These are phyloP conservation scores for Sturnus vulgaris DNA, from an alignment of 2,113 vertebrate species.

Conservation along the genomic window DNA sequence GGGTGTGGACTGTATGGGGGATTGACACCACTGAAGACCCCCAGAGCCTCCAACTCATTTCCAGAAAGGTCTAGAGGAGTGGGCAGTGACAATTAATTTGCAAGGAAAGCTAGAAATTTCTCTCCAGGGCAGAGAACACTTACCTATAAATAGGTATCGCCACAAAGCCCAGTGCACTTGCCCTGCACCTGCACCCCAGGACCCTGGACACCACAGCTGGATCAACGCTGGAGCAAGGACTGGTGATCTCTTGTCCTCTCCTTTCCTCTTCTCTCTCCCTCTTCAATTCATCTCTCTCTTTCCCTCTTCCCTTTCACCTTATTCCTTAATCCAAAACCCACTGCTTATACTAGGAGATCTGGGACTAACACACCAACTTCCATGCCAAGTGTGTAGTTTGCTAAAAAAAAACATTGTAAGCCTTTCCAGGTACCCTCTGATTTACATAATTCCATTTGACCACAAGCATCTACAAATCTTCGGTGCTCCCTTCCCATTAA, in stretches of 20 bases:
- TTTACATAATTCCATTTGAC: fast-evolving
- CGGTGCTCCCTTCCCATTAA: not conserved
- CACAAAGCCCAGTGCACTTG: not conserved
- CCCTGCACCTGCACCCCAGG: not conserved
- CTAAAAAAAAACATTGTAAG: not conserved
- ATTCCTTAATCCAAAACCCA: not conserved
- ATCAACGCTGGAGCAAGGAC: not conserved
- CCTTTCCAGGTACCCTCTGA: not conserved
- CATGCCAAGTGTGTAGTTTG: not conserved
- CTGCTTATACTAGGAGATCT: not conserved
- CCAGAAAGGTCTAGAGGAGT: not conserved
- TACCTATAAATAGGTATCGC: not conserved
- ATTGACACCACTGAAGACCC: not conserved
- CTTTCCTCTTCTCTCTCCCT: not conserved
- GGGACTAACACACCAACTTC: not conserved
- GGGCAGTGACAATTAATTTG: not conserved
- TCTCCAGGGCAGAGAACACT: not conserved
- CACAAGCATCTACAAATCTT: not conserved
- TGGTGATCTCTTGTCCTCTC: not conserved
- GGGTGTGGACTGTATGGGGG: fast-evolving
- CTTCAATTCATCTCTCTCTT: not conserved
- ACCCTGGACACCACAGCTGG: not conserved
- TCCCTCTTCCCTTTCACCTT: not conserved
- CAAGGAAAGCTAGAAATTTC: not conserved
- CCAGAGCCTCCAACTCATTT: not conserved